Conservation (phyloP, 2,888 invertebrate genomes). For the Eristalinus sepulchralis region DNA sequence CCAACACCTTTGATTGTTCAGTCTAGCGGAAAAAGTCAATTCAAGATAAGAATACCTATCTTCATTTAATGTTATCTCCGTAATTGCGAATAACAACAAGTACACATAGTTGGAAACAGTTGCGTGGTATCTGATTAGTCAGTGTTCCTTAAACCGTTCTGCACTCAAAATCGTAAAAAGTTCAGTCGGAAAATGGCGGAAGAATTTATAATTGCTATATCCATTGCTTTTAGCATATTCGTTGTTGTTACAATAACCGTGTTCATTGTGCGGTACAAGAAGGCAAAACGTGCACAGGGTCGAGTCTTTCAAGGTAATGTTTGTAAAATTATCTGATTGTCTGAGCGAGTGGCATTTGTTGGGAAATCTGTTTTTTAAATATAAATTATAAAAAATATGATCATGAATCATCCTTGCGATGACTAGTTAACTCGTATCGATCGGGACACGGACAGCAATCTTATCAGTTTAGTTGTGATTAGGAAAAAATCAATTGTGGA, state of each 20-base stretch:
- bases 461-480: no score
- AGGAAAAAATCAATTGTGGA: not conserved
- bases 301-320: slow-evolving; percentile 36
- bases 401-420: no score
- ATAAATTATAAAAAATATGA: no score
- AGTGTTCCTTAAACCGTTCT: not conserved
- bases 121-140: not conserved
- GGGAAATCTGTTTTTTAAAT: no score
- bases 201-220: slow-evolving; percentile 1
- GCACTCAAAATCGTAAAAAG: not conserved
- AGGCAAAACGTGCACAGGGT: not conserved
- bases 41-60: slow-evolving; percentile 11
- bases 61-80: not conserved
- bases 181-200: not conserved
- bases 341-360: not conserved
- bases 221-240: slow-evolving; percentile 22
- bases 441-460: no score
- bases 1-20: not conserved
- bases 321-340: not conserved
- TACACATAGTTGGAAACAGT: not conserved
- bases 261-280: not conserved
- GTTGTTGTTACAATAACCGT: slow-evolving; percentile 24
- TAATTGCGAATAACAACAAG: not conserved
- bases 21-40: not conserved
- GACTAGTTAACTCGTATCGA: no score